These are phyloP conservation scores for Homarus gammarus DNA, from an alignment of 2,888 invertebrate species.

Conservation along the genomic window DNA sequence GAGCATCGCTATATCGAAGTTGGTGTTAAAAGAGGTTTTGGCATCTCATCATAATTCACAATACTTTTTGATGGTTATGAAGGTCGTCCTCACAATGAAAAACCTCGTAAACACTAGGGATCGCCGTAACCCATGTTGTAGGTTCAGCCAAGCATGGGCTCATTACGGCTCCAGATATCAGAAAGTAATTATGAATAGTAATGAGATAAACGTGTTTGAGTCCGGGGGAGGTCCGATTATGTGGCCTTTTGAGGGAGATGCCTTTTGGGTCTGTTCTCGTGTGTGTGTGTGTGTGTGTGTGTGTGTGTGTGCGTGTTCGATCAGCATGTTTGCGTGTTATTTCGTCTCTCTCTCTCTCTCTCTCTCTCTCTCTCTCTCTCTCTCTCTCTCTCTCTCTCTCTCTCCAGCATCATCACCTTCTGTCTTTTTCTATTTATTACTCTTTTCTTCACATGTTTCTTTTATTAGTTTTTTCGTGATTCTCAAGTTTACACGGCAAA, in stretches of 20 bases:
- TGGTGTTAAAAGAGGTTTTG: background rate
- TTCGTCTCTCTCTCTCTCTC: background rate
- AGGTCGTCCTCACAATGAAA: constrained; percentile 42
- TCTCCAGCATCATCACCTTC: background rate
- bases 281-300: background rate
- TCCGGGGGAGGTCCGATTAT: constrained; percentile 64
- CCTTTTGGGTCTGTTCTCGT: background rate
- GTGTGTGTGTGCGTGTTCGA: too few species aligned
- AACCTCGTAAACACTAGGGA: constrained; percentile 55
- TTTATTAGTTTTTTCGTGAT: too few species aligned
- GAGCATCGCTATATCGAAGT: too few species aligned
- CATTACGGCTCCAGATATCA: constrained; percentile 67
- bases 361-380: background rate
- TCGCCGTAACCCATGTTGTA: constrained; percentile 35
- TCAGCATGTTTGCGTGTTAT: constrained; percentile 1
- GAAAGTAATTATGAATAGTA: constrained; percentile 72
- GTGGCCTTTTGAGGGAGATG: constrained; percentile 34
- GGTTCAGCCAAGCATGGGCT: constrained; percentile 66
- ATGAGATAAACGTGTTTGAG: constrained; percentile 66
- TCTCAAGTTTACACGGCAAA: too few species aligned
- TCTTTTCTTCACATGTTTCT: too few species aligned
- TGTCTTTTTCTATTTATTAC: too few species aligned
- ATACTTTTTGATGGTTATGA: constrained; percentile 56
- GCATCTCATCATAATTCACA: constrained; percentile 55
- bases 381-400: background rate